A percentile compares a stretch with the other conserved stretches of the same genome.
These are phyloP conservation scores for Gopherus evgoodei DNA, from an alignment of 2,113 vertebrate species.

Conservation along the genomic window DNA sequence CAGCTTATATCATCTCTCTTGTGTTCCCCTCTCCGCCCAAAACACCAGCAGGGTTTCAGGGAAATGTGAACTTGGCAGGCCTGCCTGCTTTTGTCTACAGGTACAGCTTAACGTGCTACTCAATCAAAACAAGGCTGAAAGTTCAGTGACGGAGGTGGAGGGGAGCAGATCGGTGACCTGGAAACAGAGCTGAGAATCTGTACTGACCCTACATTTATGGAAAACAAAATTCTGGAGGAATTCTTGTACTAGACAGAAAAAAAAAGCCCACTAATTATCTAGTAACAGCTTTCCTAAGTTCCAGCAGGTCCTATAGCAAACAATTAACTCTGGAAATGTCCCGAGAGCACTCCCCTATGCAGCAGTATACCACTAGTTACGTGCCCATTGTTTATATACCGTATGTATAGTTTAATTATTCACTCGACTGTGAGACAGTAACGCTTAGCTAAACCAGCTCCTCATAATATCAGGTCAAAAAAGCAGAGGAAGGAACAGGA, in stretches of 20 bases:
- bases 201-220: constrained; percentile 26
- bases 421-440: accelerated
- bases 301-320: background rate
- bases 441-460: background rate
- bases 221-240: background rate
- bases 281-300: background rate
- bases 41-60: constrained; percentile 44
- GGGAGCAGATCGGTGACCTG: constrained; percentile 65
- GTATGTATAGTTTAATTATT: background rate
- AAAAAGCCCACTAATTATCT: background rate
- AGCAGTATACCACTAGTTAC: background rate
- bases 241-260: background rate
- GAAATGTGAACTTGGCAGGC: constrained; percentile 55
- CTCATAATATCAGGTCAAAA: background rate
- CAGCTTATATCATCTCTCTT: constrained; percentile 39
- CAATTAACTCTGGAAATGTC: background rate
- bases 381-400: background rate
- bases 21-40: constrained; percentile 45
- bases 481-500: background rate
- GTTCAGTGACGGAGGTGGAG: constrained; percentile 45
- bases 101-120: constrained; percentile 58
- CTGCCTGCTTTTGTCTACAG: constrained; percentile 62
- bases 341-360: accelerated
- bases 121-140: constrained; percentile 65
- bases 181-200: constrained; percentile 49